These are phyloP conservation scores for Otocyon megalotis DNA, from an alignment of 2,113 vertebrate genomes.

Conservation along the genomic window DNA sequence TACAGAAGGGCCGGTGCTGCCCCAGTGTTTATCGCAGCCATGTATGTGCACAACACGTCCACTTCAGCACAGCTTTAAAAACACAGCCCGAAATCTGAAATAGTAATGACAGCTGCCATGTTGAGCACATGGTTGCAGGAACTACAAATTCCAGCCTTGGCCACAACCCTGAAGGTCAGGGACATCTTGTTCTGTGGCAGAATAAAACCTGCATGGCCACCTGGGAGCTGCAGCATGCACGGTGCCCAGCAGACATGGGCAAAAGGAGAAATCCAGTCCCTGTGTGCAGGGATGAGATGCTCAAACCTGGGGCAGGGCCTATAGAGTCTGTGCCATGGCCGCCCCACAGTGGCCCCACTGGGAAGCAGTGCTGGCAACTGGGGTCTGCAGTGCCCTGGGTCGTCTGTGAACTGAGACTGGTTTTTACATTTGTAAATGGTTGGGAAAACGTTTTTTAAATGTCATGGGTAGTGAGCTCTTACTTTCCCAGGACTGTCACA, in stretches of 20 bases:
- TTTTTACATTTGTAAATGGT: neutral
- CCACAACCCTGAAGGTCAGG: neutral
- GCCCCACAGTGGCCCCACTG: neutral
- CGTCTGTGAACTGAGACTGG: neutral
- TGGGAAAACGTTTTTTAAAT: neutral
- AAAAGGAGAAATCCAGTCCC: neutral
- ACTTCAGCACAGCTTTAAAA: neutral
- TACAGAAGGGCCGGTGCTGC: neutral
- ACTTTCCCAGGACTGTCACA: neutral
- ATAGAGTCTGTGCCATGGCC: too few species aligned
- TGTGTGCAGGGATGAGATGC: accelerated
- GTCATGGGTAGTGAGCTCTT: neutral
- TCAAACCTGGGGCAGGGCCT: neutral
- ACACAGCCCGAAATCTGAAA: neutral
- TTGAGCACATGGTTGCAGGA: neutral
- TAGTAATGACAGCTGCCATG: neutral
- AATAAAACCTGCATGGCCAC: neutral
- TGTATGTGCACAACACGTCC: accelerated
- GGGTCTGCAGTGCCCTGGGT: accelerated
- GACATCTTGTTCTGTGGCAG: neutral
- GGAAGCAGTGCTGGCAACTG: accelerated
- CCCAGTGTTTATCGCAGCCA: neutral
- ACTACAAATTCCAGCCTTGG: neutral
- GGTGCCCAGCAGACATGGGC: accelerated
- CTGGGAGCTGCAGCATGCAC: neutral